Evolutionary conservation across 2,888 invertebrate genomes (phyloP), one percentile per base, ranked within the genome.

Genomic region (Belgica antarctica): DNA sequence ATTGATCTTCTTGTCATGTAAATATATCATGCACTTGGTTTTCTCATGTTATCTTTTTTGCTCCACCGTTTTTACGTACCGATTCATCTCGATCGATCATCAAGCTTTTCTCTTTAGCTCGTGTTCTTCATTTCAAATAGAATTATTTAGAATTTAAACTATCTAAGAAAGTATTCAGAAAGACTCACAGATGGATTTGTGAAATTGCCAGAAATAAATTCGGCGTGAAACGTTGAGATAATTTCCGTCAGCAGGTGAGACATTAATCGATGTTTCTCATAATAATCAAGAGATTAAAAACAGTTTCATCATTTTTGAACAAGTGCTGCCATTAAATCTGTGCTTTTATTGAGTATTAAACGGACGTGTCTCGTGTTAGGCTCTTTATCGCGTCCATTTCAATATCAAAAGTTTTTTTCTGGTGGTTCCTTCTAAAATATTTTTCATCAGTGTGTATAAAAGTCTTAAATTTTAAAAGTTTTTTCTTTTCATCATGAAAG

Each of bases 261-360:
- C n/a, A n/a, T n/a, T n/a, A n/a, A n/a, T n/a, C 34, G 34, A 34
- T 15, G 24, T 61, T 34, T 63, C 22, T 41, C 17, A 12, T 22
- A 12, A 36, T 22, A 36, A 15, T 47, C 15, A 28, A 61, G 25
- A 61, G n/a, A 61, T 61, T 61, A 28, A 61, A 28, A 61, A 28
- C 27, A 4, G 17, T 5, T 27, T n/a, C 7, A 24, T 36, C 52
- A n/a, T n/a, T n/a, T 52, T 66, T 66, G 52, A 66, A 66, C 66
- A 25, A 66, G 66, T 66, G 66, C 66, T 62, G 62, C 15, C 15
- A 66, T 66, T 66, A 66, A 66, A 66, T 46, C 46, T 66, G 66
- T 66, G 66, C 66, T n/a, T 62, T 27, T 10, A 31, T 62, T 46
- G 65, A 65, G 65, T 65, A 65, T 65, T 62, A 4, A 46, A 46